Evolutionary conservation across 2,888 invertebrate species (phyloP).

Genomic region (Nomada goodeniana): DNA sequence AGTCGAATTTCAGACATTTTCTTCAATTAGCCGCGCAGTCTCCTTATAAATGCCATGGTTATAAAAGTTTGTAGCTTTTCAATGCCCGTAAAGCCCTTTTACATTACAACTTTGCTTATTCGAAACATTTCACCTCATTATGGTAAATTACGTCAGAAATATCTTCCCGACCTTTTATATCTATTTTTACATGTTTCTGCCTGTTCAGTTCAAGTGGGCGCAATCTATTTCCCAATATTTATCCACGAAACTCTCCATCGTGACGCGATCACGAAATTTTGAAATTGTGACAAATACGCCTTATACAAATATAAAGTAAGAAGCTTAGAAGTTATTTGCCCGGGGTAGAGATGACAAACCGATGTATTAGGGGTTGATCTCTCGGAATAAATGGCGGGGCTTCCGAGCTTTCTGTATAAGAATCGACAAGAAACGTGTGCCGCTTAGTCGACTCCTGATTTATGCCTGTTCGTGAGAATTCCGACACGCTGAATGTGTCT

Average conservation of each 20-base stretch:
- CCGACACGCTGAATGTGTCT: slow-evolving; percentile 51
- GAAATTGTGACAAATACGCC: slow-evolving; percentile 24
- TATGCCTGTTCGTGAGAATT: slow-evolving; percentile 57
- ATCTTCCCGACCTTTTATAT: too few relatives aligned
- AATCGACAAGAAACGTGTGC: slow-evolving; percentile 63
- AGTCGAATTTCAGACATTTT: too few relatives aligned
- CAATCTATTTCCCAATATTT: background rate
- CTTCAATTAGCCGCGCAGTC: too few relatives aligned
- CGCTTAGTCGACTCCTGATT: slow-evolving; percentile 58
- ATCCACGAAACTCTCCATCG: background rate
- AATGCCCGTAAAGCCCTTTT: too few relatives aligned
- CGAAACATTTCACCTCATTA: too few relatives aligned
- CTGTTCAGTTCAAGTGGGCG: background rate
- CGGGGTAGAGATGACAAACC: slow-evolving; percentile 39
- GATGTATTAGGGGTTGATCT: slow-evolving; percentile 39
- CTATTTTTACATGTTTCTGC: background rate
- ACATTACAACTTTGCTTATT: too few relatives aligned
- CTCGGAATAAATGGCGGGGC: slow-evolving; percentile 49
- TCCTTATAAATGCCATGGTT: too few relatives aligned
- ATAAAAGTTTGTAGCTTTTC: too few relatives aligned
- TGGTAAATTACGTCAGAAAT: too few relatives aligned
- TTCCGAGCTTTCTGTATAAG: slow-evolving; percentile 58
- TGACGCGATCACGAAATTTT: background rate
- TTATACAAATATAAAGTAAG: background rate
- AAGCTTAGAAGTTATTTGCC: slow-evolving; percentile 20